Base-by-base conservation (phyloP, 35 echinoderm and acorn worm species). In the Apostichopus californicus region DNA sequence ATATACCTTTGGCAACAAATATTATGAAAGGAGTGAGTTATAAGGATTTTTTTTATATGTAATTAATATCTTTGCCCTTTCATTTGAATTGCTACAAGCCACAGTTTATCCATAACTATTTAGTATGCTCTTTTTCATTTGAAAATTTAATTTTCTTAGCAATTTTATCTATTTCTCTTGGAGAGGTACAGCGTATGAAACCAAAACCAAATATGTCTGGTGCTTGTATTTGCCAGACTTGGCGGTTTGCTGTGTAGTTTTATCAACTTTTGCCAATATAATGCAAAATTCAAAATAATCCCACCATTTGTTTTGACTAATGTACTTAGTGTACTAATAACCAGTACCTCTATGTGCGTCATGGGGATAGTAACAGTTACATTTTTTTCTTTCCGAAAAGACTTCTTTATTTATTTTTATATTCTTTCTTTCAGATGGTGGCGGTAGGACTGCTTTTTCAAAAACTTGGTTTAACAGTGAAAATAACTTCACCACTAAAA, bases 381-480 rank as follows among this genome's bases (percentile, higher is more conserved):
- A 3, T 75, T 2, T 3, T 22, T 75, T 22, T 75, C 3, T 17
- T 17, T 75, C 5, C 14, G 4, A 22, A 17, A 22, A 17, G 71
- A 75, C 71, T 75, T 21, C 1, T 73, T 75, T 17, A 17, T 75
- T 17, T 17, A 46, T 46, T 46, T 46, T 78, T 23, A 20, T 3
- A 66, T 11, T 70, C 1, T 86, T 57, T 56, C 92, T 11, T 26
- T 94, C 73, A 99, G 97, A 24, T 92, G 97, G 97, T 68, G 97
- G 97, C 22, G 97, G 95, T 13, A 78, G 93, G 14, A 99, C 95
- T 71, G 97, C 97, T 15, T 94, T 90, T 82, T 26, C 95, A 21
- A 98, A 99, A 92, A 86, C 95, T 1, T 99, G 97, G 97, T 96
- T 95, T 81, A 96, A 99, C 86, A 99, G 95, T 89, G 80, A 79